Base-by-base conservation (phyloP, 2,113 vertebrate species). In the Urocolius indicus region DNA sequence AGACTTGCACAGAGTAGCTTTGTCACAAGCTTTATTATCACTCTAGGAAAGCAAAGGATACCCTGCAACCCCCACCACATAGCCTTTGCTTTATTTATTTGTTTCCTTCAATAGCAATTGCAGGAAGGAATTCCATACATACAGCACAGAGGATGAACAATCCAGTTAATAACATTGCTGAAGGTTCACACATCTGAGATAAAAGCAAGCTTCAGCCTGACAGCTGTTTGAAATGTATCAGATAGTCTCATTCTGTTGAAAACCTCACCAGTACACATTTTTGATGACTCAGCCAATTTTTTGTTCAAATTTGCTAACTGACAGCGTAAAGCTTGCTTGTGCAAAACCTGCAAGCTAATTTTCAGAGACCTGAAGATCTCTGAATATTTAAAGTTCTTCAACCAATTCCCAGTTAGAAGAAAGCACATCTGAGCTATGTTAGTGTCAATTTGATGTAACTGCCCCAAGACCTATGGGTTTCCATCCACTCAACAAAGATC, bases 371-470 rank as follows among this genome's bases (percentile, higher is more conserved):
- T 74, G 52, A 74, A 69, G 32, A 48, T 45, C 34, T 61, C 26
- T 58, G 49, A 30, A 85, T 36, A 36, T 62, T 32, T 63, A 84
- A 89, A 94, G 48, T 48, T 38, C 52, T 94, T 68, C 38, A 51
- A 14, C 10, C 3, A 3, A 51, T 6, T 49, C 10, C 15, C 63
- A 59, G 21, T 66, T 55, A 90, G 61, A 71, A 62, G 65, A 59
- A 58, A 49, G 30, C 43, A 48, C 24, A 45, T 9, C 27, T 22
- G 23, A 78, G 48, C n/a, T 57, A 34, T 0, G 1, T 0, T 0
- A 32, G 10, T 9, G 9, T 19, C 3, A 3, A 9, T 20, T 3
- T 1, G 0, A 8, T 15, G 23, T 27, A 57, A 75, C 16, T 32
- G 17, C 8, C 43, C 4, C 11, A 3, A 49, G 54, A 68, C 3